phyloP scores from a whole-genome alignment of 2,797 vertebrate species.

The Myotis myotis region DNA sequence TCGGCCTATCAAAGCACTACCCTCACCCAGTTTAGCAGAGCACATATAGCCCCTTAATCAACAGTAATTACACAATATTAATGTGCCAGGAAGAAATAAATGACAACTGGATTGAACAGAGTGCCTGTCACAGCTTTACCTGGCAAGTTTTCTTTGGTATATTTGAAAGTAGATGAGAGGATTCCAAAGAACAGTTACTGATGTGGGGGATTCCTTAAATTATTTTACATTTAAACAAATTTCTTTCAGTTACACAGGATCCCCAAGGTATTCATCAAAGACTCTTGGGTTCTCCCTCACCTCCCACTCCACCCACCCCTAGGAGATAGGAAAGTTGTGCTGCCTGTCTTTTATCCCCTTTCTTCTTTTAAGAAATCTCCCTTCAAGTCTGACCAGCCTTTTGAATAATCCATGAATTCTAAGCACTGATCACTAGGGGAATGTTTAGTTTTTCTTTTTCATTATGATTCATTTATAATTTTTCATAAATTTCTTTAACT shows the following conservation, averaged over 20 bases:
- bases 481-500: conserved; percentile 11
- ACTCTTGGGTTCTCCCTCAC: neutral
- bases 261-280: neutral
- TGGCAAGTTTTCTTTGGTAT: conserved; percentile 16
- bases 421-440: neutral
- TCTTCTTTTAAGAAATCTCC: neutral
- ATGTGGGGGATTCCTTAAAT: neutral
- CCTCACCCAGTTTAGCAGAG: neutral
- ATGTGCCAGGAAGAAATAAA: neutral
- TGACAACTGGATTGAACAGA: neutral
- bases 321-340: neutral
- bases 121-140: neutral
- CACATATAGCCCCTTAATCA: neutral
- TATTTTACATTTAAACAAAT: conserved; percentile 49
- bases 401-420: neutral
- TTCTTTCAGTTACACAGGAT: neutral
- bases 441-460: conserved; percentile 29
- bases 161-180: neutral
- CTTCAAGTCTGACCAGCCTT: neutral
- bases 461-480: conserved; percentile 36
- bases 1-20: neutral
- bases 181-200: conserved; percentile 2
- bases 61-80: neutral
- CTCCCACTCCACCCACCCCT: neutral
- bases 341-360: neutral